Evolutionary conservation across 2,797 vertebrate genomes (phyloP).

Genomic region (Clarias fuscus): DNA sequence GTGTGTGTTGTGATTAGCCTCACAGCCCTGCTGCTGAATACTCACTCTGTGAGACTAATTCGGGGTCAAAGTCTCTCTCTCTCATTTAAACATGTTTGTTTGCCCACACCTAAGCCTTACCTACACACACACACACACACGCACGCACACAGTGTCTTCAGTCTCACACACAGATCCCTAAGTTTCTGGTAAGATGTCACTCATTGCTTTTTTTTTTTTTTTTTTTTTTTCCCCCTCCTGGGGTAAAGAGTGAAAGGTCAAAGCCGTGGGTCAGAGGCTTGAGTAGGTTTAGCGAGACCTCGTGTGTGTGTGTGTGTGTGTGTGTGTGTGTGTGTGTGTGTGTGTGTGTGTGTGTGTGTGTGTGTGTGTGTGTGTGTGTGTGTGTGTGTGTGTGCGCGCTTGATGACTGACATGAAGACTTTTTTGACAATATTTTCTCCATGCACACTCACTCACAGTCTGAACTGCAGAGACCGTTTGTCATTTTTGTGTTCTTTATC

Average conservation of each 20-base stretch:
- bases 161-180: slow-evolving; percentile 62
- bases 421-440: slow-evolving; percentile 17
- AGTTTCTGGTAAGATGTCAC: slow-evolving; percentile 70
- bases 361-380: slow-evolving; percentile 38
- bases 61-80: slow-evolving; percentile 59
- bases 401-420: slow-evolving; percentile 1
- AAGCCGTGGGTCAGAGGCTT: slow-evolving; percentile 78
- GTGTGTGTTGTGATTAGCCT: slow-evolving; percentile 41
- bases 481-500: not conserved
- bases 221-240: slow-evolving; percentile 48
- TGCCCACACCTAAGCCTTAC: slow-evolving; percentile 59
- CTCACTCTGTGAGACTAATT: slow-evolving; percentile 62
- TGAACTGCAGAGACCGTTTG: not conserved
- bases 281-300: slow-evolving; percentile 73
- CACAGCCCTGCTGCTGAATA: slow-evolving; percentile 49
- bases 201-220: slow-evolving; percentile 74
- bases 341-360: slow-evolving; percentile 45
- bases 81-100: slow-evolving; percentile 62
- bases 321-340: slow-evolving; percentile 44
- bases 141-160: slow-evolving; percentile 72
- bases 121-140: slow-evolving; percentile 6
- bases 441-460: not conserved
- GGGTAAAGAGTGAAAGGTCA: slow-evolving; percentile 77
- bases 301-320: slow-evolving; percentile 43
- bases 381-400: slow-evolving; percentile 51